Evolutionary conservation across 2,888 invertebrate species (phyloP), one percentile per base, ranked within the genome.

Genomic region (Osmoderma eremita): DNA sequence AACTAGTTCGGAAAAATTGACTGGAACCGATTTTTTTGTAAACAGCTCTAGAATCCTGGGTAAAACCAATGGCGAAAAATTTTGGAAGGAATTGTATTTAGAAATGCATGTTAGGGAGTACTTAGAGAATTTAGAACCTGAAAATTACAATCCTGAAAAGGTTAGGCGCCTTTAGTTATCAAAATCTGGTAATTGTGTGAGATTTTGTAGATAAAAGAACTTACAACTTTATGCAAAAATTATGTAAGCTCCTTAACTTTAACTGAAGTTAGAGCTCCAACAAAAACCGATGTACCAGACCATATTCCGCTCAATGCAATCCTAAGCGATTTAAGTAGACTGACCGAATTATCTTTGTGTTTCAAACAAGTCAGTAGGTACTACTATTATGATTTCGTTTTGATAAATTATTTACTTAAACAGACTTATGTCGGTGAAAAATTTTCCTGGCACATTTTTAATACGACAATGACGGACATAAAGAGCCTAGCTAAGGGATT

Each of bases 71-170:
- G 53, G 67, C 12, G 12, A n/a, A 65, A 73, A 73, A 63, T 72
- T 71, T 38, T 81, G 81, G 81, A 80, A 80, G 54, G 73, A 77
- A 65, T 75, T 69, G 61, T 81, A 75, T 72, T 70, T 81, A 22
- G 80, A 81, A 72, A 78, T 73, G 73, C 75, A 80, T 63, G 51
- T 80, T 3, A 72, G 76, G 56, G 78, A 80, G 42, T 76, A 75
- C 69, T 69, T 81, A n/a, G 80, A 81, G 69, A 73, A 75, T 56
- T 71, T 81, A 63, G 75, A 75, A 70, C 80, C 81, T 15, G 79
- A 80, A 71, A 71, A 78, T 36, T 81, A 80, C 64, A 71, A 80
- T 65, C 74, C 78, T 20, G 79, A 78, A 73, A 73, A 78, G 71
- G 79, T 79, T 48, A 6, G 4, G 10, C 13, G 36, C 10, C n/a